Conservation (phyloP, 2,888 invertebrate genomes). For the Molorchus minor region DNA sequence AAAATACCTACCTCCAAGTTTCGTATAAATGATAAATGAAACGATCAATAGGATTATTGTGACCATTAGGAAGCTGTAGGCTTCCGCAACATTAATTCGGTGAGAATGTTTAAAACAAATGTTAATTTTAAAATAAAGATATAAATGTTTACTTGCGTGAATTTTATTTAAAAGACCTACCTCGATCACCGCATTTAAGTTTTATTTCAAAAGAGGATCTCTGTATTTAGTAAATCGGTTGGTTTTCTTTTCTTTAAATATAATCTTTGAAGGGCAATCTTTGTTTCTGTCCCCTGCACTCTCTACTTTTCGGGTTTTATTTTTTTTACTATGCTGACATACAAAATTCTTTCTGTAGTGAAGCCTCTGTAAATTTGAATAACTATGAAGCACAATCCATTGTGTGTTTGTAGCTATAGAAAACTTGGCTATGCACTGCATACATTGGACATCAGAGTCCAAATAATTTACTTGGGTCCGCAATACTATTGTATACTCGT, state of each 20-base stretch:
- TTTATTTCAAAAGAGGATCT: slow-evolving; percentile 2
- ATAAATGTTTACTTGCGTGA: too few species aligned
- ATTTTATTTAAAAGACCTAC: not conserved
- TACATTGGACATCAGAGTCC: too few species aligned
- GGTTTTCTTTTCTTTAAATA: slow-evolving; percentile 7
- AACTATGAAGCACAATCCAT: not conserved
- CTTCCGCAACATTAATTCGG: slow-evolving; percentile 15
- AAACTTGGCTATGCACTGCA: too few species aligned
- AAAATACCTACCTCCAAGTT: slow-evolving; percentile 30
- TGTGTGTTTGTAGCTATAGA: slow-evolving; percentile 1
- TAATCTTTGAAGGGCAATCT: slow-evolving; percentile 7
- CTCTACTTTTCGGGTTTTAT: not conserved
- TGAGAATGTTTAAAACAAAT: slow-evolving; percentile 2
- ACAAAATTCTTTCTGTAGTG: slow-evolving; percentile 7
- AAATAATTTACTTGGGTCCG: too few species aligned
- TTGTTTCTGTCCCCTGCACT: slow-evolving; percentile 1
- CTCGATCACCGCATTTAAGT: not conserved
- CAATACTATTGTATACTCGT: too few species aligned
- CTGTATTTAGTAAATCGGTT: slow-evolving; percentile 10
- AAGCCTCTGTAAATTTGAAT: slow-evolving; percentile 1
- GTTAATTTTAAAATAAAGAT: too few species aligned
- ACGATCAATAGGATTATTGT: slow-evolving; percentile 28
- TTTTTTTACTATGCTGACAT: not conserved
- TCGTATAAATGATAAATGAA: slow-evolving; percentile 23
- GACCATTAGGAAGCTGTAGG: slow-evolving; percentile 21